Evolutionary conservation across 2,888 invertebrate species (phyloP).

Genomic region (Hydriomena furcata): DNA sequence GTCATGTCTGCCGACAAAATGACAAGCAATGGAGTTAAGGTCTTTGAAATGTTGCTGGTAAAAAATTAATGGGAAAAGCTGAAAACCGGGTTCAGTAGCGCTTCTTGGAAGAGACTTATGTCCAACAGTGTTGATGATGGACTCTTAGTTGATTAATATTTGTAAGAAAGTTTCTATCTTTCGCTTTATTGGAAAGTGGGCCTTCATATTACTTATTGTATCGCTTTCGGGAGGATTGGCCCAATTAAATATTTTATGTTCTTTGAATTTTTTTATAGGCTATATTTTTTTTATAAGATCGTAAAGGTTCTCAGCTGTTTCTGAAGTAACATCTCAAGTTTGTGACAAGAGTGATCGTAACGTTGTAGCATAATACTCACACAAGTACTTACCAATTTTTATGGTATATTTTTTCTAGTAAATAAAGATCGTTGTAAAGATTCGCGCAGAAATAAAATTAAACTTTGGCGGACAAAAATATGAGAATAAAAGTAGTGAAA

Average conservation of each 20-base stretch:
- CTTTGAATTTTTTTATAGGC: constrained; percentile 18
- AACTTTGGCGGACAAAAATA: too few relatives aligned
- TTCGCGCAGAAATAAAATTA: not conserved
- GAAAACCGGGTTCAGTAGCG: too few relatives aligned
- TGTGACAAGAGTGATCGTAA: constrained; percentile 7
- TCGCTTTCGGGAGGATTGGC: constrained; percentile 7
- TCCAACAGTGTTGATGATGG: too few relatives aligned
- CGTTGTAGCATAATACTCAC: too few relatives aligned
- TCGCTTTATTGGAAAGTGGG: not conserved
- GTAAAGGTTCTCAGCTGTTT: constrained; percentile 9
- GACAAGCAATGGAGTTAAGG: too few relatives aligned
- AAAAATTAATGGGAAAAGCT: too few relatives aligned
- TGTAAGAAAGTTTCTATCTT: not conserved
- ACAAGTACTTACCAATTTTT: constrained; percentile 1
- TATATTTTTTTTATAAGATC: constrained; percentile 8
- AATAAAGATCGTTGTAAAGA: not conserved
- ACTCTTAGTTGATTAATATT: too few relatives aligned
- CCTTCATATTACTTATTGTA: constrained; percentile 4
- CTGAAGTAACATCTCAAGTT: constrained; percentile 1
- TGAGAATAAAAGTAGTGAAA: too few relatives aligned
- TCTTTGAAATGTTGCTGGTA: too few relatives aligned
- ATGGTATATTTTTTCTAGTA: not conserved
- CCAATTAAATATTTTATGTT: constrained; percentile 26
- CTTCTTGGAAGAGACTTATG: too few relatives aligned
- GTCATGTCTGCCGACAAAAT: too few relatives aligned